phyloP scores from a whole-genome alignment of 2,113 vertebrate species.

The Struthio camelus region DNA sequence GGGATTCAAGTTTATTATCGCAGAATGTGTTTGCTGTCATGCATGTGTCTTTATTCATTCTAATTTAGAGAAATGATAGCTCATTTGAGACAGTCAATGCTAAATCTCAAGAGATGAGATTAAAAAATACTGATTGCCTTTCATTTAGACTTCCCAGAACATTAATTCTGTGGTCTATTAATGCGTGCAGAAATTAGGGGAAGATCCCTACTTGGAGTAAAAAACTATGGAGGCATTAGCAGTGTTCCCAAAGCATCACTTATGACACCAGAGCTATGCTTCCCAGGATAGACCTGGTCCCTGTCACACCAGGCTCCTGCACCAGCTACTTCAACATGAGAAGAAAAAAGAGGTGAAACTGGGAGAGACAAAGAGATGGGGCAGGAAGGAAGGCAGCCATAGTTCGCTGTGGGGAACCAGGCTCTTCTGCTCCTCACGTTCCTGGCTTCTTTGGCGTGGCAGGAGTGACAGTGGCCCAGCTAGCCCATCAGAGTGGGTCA shows the following conservation, averaged over 20 bases:
- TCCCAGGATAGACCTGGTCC: too few relatives aligned
- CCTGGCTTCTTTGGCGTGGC: fast-evolving
- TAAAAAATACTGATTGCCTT: not conserved
- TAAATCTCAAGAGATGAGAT: not conserved
- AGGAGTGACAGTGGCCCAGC: not conserved
- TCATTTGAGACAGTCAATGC: not conserved
- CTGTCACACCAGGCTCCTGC: too few relatives aligned
- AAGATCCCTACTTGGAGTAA: not conserved
- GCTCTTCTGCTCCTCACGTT: not conserved
- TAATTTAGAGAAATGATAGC: not conserved
- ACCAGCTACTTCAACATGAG: not conserved
- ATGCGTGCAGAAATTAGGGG: not conserved
- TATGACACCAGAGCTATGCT: not conserved
- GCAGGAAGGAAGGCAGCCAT: not conserved
- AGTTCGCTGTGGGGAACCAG: too few relatives aligned
- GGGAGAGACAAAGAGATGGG: too few relatives aligned
- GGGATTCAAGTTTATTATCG: not conserved
- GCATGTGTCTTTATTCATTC: not conserved
- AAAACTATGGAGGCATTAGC: not conserved
- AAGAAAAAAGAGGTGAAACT: not conserved
- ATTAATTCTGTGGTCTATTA: not conserved
- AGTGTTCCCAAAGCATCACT: not conserved
- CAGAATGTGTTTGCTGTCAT: not conserved
- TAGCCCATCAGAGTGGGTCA: not conserved
- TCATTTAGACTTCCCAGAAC: not conserved